Evolutionary conservation across 1,140 invertebrate species (phyloP).

Genomic region (Liolophura sinensis): DNA sequence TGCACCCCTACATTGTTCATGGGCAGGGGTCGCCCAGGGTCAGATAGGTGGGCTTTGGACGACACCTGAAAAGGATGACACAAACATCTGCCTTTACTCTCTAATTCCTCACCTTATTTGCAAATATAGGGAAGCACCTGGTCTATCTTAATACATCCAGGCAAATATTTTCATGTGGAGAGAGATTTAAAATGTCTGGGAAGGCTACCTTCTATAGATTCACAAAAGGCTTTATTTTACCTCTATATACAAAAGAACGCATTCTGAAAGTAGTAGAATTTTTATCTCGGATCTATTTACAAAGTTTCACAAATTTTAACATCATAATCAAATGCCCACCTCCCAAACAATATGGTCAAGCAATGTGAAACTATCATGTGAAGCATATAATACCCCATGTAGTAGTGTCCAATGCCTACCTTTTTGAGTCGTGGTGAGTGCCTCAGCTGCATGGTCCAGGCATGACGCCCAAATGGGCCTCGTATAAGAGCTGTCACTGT

Average conservation of each 20-base stretch:
- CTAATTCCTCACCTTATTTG: too few relatives aligned
- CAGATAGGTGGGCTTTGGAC: constrained; percentile 69
- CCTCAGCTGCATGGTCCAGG: constrained; percentile 90
- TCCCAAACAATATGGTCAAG: background rate
- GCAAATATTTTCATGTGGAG: too few relatives aligned
- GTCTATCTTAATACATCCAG: too few relatives aligned
- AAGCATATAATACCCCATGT: background rate
- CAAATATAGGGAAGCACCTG: too few relatives aligned
- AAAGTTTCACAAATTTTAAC: too few relatives aligned
- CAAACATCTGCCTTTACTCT: too few relatives aligned
- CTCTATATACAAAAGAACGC: too few relatives aligned
- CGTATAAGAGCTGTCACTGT: constrained; percentile 78
- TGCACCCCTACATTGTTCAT: constrained; percentile 68
- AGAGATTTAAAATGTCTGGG: too few relatives aligned
- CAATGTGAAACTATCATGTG: background rate
- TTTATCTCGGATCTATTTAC: too few relatives aligned
- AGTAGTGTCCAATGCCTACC: constrained; percentile 25
- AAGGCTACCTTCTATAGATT: too few relatives aligned
- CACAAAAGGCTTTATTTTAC: too few relatives aligned
- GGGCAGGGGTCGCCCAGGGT: constrained; percentile 78
- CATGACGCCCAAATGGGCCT: constrained; percentile 89
- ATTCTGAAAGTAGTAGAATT: too few relatives aligned
- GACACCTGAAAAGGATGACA: constrained; percentile 57
- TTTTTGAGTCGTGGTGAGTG: constrained; percentile 64
- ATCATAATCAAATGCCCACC: background rate